These are phyloP conservation scores for Sarcophaga rosellei DNA, from an alignment of 2,888 invertebrate species.

Conservation along the genomic window DNA sequence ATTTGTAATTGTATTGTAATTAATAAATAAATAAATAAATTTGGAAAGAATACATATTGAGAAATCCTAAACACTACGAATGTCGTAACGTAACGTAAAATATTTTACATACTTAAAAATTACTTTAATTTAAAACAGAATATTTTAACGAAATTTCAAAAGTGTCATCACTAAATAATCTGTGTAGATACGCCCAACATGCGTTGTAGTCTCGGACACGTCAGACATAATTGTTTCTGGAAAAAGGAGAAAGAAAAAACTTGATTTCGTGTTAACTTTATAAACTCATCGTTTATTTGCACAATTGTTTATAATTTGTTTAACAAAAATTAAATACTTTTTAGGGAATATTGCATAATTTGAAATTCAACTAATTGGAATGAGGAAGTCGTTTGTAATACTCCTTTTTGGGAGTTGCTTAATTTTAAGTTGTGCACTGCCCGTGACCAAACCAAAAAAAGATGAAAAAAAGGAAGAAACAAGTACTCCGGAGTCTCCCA, in stretches of 20 bases:
- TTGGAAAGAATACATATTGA: no score
- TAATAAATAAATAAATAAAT: no score
- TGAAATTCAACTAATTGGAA: conserved; percentile 17
- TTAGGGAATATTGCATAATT: conserved; percentile 10
- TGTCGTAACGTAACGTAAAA: no score
- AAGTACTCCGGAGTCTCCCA: conserved; percentile 73
- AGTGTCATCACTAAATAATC: background rate
- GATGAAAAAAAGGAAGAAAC: conserved; percentile 79
- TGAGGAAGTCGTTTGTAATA: conserved; percentile 51
- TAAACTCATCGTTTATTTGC: background rate
- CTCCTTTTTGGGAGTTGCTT: conserved; percentile 61
- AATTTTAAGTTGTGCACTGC: conserved; percentile 80
- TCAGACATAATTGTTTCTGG: conserved; percentile 35
- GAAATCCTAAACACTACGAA: no score
- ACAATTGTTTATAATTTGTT: conserved; percentile 15
- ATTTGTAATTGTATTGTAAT: no score
- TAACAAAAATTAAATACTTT: background rate
- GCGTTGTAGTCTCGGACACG: conserved; percentile 16
- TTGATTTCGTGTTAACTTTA: conserved; percentile 22
- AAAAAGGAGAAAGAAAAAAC: conserved; percentile 14
- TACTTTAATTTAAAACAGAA: no score
- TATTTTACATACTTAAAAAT: no score
- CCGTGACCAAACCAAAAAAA: conserved; percentile 83
- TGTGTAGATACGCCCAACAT: background rate
- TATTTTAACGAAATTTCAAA: background rate